Conservation (phyloP, 2,888 invertebrate genomes). For the Melieria picta region DNA sequence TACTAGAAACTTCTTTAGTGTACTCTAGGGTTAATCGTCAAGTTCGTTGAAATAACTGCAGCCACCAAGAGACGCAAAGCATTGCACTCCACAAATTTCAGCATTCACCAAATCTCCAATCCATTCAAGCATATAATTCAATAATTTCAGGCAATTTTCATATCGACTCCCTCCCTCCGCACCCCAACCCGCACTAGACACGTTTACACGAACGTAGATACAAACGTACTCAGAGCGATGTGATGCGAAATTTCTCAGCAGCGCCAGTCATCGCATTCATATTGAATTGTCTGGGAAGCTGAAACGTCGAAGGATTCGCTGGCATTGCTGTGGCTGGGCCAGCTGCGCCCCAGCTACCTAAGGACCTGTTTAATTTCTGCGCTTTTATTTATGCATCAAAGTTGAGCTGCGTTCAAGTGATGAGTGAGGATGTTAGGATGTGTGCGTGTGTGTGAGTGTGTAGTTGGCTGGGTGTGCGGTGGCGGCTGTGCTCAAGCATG, state of each 20-base stretch:
- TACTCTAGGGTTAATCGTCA: no score
- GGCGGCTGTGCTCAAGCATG: no score
- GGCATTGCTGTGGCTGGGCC: no score
- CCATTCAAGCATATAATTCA: slow-evolving; percentile 59
- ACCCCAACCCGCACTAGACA: neutral
- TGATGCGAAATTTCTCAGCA: slow-evolving; percentile 13
- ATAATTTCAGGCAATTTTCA: slow-evolving; percentile 60
- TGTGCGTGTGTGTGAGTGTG: neutral
- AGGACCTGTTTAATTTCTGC: slow-evolving; percentile 15
- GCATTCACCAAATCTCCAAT: slow-evolving; percentile 48
- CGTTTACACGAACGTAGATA: neutral
- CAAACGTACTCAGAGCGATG: no score
- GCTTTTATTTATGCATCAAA: slow-evolving; percentile 20
- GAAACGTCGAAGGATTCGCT: no score
- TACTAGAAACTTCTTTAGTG: no score
- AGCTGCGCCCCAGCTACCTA: neutral
- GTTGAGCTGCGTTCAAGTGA: slow-evolving; percentile 36
- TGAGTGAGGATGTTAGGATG: slow-evolving; percentile 33
- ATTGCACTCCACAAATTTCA: no score
- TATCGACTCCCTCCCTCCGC: slow-evolving; percentile 47
- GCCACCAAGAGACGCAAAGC: no score
- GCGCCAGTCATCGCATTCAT: neutral
- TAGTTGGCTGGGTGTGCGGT: neutral
- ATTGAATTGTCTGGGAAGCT: neutral
- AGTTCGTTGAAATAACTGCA: no score